A percentile compares a stretch with the other conserved stretches of the same genome.
Conservation (phyloP, 2,888 invertebrate genomes). For the Chorisops tibialis region DNA sequence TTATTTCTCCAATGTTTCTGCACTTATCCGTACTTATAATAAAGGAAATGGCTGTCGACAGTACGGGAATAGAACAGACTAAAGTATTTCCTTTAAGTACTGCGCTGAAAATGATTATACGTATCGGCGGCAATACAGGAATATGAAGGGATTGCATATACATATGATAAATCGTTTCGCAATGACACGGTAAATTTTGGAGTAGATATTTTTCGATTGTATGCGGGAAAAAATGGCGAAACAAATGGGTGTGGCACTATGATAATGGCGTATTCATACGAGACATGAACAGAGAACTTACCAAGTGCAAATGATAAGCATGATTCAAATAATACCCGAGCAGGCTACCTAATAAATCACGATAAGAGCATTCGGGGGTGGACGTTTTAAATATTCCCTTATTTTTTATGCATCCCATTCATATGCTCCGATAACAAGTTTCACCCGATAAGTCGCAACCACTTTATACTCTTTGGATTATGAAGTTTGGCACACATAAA, state of each 20-base stretch:
- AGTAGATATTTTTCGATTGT: not conserved
- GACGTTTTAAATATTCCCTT: constrained; percentile 11
- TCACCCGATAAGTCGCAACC: constrained; percentile 2
- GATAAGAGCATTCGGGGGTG: not conserved
- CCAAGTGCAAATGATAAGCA: too few species aligned
- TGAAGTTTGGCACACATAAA: constrained; percentile 11
- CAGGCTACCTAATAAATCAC: constrained; percentile 9
- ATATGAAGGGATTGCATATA: not conserved
- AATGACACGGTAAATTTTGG: constrained; percentile 1
- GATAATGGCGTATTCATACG: constrained; percentile 6
- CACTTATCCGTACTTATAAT: constrained; percentile 12
- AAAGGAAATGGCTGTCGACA: constrained; percentile 19
- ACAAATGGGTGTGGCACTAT: constrained; percentile 20
- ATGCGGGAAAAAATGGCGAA: constrained; percentile 20
- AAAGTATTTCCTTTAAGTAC: not conserved
- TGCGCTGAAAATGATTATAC: constrained; percentile 4
- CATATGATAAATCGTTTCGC: not conserved
- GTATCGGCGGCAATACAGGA: not conserved
- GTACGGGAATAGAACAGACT: not conserved
- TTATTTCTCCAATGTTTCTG: constrained; percentile 10
- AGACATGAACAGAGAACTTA: not conserved
- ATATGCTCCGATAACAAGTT: constrained; percentile 18
- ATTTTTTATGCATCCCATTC: constrained; percentile 12
- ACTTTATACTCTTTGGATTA: constrained; percentile 11
- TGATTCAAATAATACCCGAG: too few species aligned